Percentiles rank a stretch among this genome's conserved stretches.
phyloP scores from a whole-genome alignment of 2,113 vertebrate species.

The Psammodynastes pulverulentus region DNA sequence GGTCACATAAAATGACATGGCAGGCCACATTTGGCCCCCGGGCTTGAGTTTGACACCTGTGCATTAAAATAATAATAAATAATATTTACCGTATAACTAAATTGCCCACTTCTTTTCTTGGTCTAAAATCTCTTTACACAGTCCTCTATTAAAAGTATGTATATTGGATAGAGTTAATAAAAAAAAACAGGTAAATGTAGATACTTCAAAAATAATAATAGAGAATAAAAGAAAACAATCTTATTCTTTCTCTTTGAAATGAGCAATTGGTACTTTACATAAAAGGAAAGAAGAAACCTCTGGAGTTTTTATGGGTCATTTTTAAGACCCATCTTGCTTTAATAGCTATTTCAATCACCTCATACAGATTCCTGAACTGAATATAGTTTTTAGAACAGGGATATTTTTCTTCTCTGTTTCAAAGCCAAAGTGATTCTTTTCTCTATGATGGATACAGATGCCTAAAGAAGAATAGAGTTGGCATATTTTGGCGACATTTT shows the following conservation, averaged over 20 bases:
- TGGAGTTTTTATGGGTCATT: not conserved
- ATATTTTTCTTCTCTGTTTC: not conserved
- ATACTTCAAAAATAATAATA: not conserved
- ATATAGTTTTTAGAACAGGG: not conserved
- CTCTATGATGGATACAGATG: not conserved
- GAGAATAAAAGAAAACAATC: not conserved
- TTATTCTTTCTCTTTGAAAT: not conserved
- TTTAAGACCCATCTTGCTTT: not conserved
- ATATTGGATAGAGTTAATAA: not conserved
- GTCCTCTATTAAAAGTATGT: not conserved
- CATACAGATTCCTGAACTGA: not conserved
- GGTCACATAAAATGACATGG: no score
- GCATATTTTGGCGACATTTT: not conserved
- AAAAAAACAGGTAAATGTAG: not conserved
- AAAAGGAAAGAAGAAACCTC: not conserved
- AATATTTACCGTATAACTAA: not conserved
- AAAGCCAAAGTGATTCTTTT: not conserved
- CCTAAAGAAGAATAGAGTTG: not conserved
- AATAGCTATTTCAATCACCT: not conserved
- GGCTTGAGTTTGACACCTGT: no score
- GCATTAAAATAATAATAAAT: no score
- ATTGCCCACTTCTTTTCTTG: not conserved
- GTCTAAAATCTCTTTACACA: not conserved
- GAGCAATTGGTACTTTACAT: no score
- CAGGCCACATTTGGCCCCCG: no score